These are phyloP conservation scores for Acleris cristana DNA, from an alignment of 2,888 invertebrate genomes.

Conservation along the genomic window DNA sequence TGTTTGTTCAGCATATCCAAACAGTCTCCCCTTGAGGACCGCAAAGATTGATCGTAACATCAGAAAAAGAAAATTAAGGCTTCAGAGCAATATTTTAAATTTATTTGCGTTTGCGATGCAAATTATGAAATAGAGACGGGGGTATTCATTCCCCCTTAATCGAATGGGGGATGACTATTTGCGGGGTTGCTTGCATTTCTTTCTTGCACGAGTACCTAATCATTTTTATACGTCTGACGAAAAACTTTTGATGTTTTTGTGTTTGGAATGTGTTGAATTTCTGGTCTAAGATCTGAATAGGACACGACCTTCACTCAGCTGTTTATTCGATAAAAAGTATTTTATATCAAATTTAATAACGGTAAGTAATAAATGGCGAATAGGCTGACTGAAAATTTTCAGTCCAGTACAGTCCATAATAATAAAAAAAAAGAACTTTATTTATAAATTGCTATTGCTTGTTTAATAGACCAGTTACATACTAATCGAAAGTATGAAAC, in stretches of 20 bases:
- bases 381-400: too few relatives aligned
- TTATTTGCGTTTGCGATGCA: slow-evolving; percentile 40
- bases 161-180: slow-evolving; percentile 37
- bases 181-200: slow-evolving; percentile 30
- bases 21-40: slow-evolving; percentile 22
- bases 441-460: too few relatives aligned
- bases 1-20: slow-evolving; percentile 12
- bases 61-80: slow-evolving; percentile 39
- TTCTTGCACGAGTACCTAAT: slow-evolving; percentile 24
- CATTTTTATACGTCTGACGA: slow-evolving; percentile 23
- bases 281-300: too few relatives aligned
- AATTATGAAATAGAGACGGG: slow-evolving; percentile 41
- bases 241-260: slow-evolving; percentile 15
- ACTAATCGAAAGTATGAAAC: too few relatives aligned
- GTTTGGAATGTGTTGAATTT: slow-evolving; percentile 3
- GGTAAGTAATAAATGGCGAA: too few relatives aligned
- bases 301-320: too few relatives aligned
- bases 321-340: too few relatives aligned
- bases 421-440: too few relatives aligned
- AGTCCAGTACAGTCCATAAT: too few relatives aligned
- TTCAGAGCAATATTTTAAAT: slow-evolving; percentile 40
- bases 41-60: slow-evolving; percentile 38
- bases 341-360: too few relatives aligned
- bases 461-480: too few relatives aligned
- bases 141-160: slow-evolving; percentile 33